Conservation (phyloP, 2,797 vertebrate genomes). For the Phrynocephalus forsythii region DNA sequence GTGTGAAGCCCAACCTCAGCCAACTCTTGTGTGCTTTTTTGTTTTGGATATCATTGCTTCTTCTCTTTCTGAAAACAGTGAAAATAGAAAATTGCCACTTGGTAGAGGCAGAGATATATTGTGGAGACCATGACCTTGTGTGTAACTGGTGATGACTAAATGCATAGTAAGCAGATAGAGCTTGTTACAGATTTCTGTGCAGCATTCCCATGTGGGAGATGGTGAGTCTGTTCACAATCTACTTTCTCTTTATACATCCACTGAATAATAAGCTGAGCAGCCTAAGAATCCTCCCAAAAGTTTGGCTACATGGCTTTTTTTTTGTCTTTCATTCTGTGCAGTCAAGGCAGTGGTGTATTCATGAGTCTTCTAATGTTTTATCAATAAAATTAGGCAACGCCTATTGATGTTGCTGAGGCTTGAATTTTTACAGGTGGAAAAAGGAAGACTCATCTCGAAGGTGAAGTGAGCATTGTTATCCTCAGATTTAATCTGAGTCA, state of each 20-base stretch:
- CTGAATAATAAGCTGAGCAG: neutral
- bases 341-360: neutral
- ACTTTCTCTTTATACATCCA: neutral
- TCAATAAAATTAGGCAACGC: neutral
- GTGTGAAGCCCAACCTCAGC: neutral
- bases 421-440: neutral
- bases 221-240: neutral
- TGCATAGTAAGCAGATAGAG: neutral
- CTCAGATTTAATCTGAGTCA: neutral
- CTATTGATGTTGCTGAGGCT: neutral
- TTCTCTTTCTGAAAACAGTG: neutral
- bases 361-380: neutral
- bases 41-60: constrained; percentile 18
- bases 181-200: neutral
- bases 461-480: neutral
- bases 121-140: neutral
- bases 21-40: neutral
- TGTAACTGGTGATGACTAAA: neutral
- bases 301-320: constrained; percentile 10
- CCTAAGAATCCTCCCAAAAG: neutral
- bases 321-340: neutral
- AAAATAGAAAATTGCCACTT: neutral
- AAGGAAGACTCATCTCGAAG: too few species aligned
- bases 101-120: neutral
- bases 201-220: neutral